Evolutionary conservation across 2,888 invertebrate species (phyloP), one percentile per base, ranked within the genome.

Genomic region (Melinaea menophilus): DNA sequence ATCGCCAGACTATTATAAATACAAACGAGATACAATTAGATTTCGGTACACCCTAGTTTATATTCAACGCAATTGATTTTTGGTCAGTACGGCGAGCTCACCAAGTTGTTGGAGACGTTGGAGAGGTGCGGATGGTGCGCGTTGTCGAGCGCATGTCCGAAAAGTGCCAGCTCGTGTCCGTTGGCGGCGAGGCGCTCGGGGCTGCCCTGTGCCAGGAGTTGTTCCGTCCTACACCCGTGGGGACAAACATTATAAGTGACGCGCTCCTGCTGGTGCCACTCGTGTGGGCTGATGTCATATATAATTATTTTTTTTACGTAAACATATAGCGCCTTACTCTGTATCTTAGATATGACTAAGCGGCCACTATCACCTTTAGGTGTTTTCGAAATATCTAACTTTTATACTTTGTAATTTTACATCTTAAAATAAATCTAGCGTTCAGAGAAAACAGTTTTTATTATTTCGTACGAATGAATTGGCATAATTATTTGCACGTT

Each of bases 91-190:
- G 51, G 51, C 11, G 7, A 12, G 31, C 51, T 80, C 74, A 90
- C 90, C 82, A 91, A 72, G 73, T 90, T 85, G 79, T 92, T 93
- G 67, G 93, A 92, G 12, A 84, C 75, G 62, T 80, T 92, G 66
- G 87, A 82, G 5, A 88, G 78, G 75, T 94, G 93, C 77, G 92
- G 91, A 80, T 92, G 93, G 59, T 94, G 94, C 60, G 94, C 93
- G 75, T 93, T 94, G 82, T 96, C 96, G 70, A 96, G 87, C 4
- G 95, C 94, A 79, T 96, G 96, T 55, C 95, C 94, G 72, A 96
- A 91, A 59, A 96, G 86, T 0, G 95, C 94, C 74, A 95, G 90
- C 77, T 95, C 95, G 73, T 93, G 88, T 47, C 93, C 93, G 72
- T 93, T 92, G 73, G 92, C 92, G 65, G 92, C 92, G 73, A 93